phyloP scores from a whole-genome alignment of 2,113 vertebrate genomes.

The Crotalus tigris region DNA sequence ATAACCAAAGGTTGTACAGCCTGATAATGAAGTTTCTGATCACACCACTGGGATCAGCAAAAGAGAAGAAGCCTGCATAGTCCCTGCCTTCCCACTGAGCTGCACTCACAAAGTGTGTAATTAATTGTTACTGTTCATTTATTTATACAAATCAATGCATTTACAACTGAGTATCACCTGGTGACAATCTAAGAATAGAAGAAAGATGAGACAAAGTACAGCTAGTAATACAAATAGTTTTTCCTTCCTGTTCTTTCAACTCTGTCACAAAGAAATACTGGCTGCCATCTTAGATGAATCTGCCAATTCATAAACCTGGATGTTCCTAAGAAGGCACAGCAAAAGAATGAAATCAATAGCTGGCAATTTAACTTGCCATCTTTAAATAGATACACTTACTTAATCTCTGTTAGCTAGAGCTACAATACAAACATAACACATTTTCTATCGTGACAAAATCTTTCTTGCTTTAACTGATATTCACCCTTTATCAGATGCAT shows the following conservation, averaged over 20 bases:
- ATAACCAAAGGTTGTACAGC: conserved; percentile 22
- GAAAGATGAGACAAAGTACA: neutral
- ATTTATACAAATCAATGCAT: conserved; percentile 56
- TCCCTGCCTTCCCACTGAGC: conserved; percentile 39
- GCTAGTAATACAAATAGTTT: neutral
- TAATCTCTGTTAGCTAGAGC: neutral
- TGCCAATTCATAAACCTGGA: neutral
- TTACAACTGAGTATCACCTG: conserved; percentile 50
- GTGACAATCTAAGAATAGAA: conserved; percentile 46
- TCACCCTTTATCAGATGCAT: neutral
- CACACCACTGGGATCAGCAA: neutral
- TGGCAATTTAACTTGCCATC: neutral
- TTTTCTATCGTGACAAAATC: neutral
- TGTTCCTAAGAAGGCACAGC: neutral
- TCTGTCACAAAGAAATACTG: neutral
- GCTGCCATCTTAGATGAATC: neutral
- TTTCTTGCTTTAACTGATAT: neutral
- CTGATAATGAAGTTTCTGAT: conserved; percentile 43
- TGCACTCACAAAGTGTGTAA: conserved; percentile 53
- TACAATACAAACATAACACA: neutral
- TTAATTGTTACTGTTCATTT: conserved; percentile 64
- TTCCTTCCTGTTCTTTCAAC: conserved; percentile 8
- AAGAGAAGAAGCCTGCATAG: conserved; percentile 19
- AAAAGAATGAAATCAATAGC: neutral
- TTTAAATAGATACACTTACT: neutral